Evolutionary conservation across 2,113 vertebrate species (phyloP).

Genomic region (Mellivora capensis): DNA sequence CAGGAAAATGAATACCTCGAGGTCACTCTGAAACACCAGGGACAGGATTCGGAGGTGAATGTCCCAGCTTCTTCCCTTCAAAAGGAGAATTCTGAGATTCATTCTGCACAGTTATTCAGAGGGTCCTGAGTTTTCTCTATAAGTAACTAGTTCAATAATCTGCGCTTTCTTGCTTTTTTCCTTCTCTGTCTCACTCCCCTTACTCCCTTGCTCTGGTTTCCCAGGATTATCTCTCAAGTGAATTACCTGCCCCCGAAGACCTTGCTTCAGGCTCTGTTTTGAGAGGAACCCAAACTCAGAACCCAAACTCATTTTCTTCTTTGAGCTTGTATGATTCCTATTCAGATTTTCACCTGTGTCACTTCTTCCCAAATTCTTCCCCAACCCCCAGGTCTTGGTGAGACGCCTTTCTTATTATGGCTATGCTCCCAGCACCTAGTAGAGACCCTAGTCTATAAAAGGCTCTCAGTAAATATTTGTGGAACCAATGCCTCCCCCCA

Average conservation of each 20-base stretch:
- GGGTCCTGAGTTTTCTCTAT: not conserved
- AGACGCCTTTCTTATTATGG: not conserved
- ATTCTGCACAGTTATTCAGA: not conserved
- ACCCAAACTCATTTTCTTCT: not conserved
- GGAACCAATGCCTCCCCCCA: not conserved
- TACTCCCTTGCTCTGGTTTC: not conserved
- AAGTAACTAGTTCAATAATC: not conserved
- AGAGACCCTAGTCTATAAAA: not conserved
- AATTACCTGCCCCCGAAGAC: not conserved
- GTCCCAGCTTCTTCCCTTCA: not conserved
- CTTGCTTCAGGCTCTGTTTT: not conserved
- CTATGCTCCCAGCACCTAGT: not conserved
- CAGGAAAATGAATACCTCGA: not conserved
- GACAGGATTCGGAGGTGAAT: not conserved
- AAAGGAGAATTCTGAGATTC: not conserved
- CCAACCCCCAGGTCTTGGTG: not conserved
- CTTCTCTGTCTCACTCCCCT: not conserved
- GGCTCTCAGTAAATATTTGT: conserved; percentile 35
- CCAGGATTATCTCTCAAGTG: not conserved
- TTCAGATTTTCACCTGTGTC: not conserved
- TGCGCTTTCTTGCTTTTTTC: not conserved
- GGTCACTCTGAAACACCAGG: not conserved
- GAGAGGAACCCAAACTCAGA: not conserved
- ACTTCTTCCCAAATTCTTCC: not conserved
- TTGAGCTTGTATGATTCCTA: not conserved